These are phyloP conservation scores for Periphyllus acericola DNA, from an alignment of 2,888 invertebrate species.

Conservation along the genomic window DNA sequence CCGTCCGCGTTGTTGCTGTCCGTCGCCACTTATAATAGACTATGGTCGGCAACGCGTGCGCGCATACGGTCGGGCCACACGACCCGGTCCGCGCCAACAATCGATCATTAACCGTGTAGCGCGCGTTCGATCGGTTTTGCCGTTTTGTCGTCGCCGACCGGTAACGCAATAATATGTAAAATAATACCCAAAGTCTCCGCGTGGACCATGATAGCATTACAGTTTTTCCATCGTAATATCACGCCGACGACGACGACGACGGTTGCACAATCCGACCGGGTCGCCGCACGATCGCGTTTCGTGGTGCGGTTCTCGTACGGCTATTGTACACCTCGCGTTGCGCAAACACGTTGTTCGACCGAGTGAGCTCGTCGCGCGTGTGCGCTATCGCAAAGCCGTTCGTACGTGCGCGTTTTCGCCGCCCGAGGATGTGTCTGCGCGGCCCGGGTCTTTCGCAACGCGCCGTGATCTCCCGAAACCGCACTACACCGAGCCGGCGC, in stretches of 20 bases:
- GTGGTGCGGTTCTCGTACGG: background rate
- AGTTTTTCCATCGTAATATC: too few species aligned
- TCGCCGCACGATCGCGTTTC: background rate
- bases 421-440: background rate
- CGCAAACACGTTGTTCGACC: background rate
- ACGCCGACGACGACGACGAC: background rate
- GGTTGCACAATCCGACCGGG: background rate
- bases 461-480: background rate
- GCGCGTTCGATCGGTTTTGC: background rate
- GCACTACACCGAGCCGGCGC: background rate
- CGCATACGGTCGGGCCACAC: background rate
- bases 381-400: background rate
- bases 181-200: too few species aligned
- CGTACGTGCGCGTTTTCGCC: background rate
- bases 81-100: background rate
- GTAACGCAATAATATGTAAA: too few species aligned
- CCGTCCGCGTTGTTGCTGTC: constrained; percentile 6
- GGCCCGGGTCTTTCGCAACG: background rate
- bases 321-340: background rate
- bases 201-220: too few species aligned
- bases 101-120: constrained; percentile 6
- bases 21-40: background rate
- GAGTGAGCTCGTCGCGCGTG: background rate
- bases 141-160: constrained; percentile 1
- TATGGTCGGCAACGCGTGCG: background rate